Evolutionary conservation across 2,113 vertebrate species (phyloP), one percentile per base, ranked within the genome.

Genomic region (Paralichthys olivaceus): DNA sequence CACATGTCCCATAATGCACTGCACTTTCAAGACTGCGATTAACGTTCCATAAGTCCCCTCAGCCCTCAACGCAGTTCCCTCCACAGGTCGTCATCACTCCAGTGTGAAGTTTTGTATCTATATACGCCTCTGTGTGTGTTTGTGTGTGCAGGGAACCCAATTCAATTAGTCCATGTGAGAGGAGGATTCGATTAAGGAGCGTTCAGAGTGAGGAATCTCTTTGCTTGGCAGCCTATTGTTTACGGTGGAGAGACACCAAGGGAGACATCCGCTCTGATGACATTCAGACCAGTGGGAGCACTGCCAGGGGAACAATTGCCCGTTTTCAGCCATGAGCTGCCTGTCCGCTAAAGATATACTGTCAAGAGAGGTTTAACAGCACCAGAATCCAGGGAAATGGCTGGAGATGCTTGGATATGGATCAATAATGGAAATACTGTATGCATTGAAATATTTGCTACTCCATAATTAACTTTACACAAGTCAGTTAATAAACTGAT

Each of bases 81-180:
- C 72, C 79, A 83, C 82, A 86, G 80, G 75, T 81, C 69, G 54
- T 69, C 67, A 40, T 69, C 67, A 34, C 79, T 65, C 62, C 45
- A 4, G 34, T 79, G 70, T 69, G 74, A 45, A 51, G 68, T 28
- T 58, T 15, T 47, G 67, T 75, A 55, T 75, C 63, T 64, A 1
- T 61, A 22, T 25, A 7, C 15, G 29, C 34, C 20, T 45, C 22
- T 3, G 11, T 40, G 11, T 40, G 11, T 75, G 55, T 75, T 75
- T 12, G 37, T 3, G 37, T 3, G 17, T 75, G 51, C 69, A 77
- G 56, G 66, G 74, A 59, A 82, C 32, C 28, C 77, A 78, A 88
- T 86, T 91, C 69, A 90, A 90, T 91, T 90, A 89, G 80, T 76
- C 28, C 28, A 66, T 78, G 68, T 34, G 77, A 83, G 86, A 82